phyloP scores from a whole-genome alignment of 2,797 vertebrate genomes.

The Onychomys torridus region DNA sequence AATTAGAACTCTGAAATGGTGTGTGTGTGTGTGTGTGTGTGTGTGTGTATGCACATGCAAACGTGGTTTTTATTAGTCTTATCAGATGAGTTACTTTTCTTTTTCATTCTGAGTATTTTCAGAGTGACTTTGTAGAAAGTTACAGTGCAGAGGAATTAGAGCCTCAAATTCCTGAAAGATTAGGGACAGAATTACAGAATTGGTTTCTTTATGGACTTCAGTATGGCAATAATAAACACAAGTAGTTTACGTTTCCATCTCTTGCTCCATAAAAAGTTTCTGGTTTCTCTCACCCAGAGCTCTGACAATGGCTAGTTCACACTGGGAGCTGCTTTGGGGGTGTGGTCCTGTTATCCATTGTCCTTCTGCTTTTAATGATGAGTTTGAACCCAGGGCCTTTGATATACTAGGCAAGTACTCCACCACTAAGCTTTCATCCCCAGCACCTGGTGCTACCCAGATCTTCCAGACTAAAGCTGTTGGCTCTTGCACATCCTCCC shows the following conservation, averaged over 20 bases:
- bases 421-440: not conserved
- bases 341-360: not conserved
- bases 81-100: conserved; percentile 47
- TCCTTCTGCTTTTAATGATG: not conserved
- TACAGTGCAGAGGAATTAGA: not conserved
- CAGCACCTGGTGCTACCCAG: not conserved
- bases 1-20: not conserved
- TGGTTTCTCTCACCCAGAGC: not conserved
- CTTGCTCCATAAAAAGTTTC: not conserved
- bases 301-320: not conserved
- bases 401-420: not conserved
- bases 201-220: not conserved
- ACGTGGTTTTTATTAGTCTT: not conserved
- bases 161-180: conserved; percentile 32
- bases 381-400: not conserved
- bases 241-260: not conserved
- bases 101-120: conserved; percentile 1
- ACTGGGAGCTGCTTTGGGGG: not conserved
- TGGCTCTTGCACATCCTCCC: not conserved
- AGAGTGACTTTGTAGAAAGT: not conserved
- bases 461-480: not conserved
- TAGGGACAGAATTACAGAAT: conserved; percentile 1
- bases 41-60: not conserved
- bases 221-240: conserved; percentile 1
- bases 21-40: too few relatives aligned